Conservation (phyloP, 1,140 invertebrate genomes). For the Dendroctonus valens region DNA sequence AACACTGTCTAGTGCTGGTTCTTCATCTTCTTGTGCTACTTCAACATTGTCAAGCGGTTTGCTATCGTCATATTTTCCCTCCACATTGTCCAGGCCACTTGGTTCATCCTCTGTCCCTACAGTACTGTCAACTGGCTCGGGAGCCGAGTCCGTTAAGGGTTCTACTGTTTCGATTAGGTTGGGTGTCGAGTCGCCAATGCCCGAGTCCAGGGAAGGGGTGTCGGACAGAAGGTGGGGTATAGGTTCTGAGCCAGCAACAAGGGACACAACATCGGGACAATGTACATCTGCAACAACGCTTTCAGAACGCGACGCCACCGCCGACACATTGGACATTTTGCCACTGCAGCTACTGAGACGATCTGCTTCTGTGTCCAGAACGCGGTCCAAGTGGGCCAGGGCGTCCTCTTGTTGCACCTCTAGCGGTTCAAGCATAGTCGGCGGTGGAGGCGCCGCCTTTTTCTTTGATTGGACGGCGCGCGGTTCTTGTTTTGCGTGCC, state of each 20-base stretch:
- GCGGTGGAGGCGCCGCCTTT: conserved; percentile 24
- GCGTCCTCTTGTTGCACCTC: conserved; percentile 29
- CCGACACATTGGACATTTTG: conserved; percentile 36
- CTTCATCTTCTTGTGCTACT: no score
- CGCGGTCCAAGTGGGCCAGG: conserved; percentile 10
- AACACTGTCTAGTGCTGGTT: no score
- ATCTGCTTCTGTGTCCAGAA: conserved; percentile 28
- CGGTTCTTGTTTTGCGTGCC: not conserved
- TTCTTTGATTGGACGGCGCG: conserved; percentile 6
- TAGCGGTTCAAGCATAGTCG: conserved; percentile 14
- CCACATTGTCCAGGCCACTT: no score
- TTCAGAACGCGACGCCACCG: conserved; percentile 32
- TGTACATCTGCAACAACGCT: conserved; percentile 41
- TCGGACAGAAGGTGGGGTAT: not conserved
- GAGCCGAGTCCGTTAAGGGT: no score
- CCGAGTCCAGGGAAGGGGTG: no score
- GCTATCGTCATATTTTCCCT: no score
- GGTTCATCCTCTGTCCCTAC: no score
- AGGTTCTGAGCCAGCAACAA: conserved; percentile 8
- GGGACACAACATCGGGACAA: conserved; percentile 33
- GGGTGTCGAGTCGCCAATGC: no score
- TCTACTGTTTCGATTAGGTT: no score
- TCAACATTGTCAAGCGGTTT: no score
- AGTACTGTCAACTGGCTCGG: no score
- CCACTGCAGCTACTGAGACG: conserved; percentile 25